Base-by-base conservation (phyloP, 2,888 invertebrate species). In the Deilephila porcellus region DNA sequence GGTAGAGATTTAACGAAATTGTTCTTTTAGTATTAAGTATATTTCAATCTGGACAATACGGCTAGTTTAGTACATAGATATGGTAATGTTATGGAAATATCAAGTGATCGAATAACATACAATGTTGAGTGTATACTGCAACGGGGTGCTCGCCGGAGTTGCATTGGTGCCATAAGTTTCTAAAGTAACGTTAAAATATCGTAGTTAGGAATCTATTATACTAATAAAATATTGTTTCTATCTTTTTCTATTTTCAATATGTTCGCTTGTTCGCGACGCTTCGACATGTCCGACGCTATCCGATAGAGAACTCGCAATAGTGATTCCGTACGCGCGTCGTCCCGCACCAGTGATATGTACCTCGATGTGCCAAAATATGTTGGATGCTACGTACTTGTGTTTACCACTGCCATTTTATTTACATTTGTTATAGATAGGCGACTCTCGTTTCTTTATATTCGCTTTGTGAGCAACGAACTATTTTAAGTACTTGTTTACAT, bases 171-270 rank as follows among this genome's bases (percentile, higher is more conserved):
- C 91, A 90, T 90, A 90, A 84, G 81, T 81, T 72, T 62, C 64
- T 59, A 67, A 73, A 59, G 71, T 34, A 71, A 80, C 83, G 86
- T 85, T 86, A 86, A 86, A 80, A 85, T 86, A 82, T 83, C 83
- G 85, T 92, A 91, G 88, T 85, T 92, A 91, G 89, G 88, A 79
- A 84, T 82, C 76, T 87, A 86, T 86, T 86, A 45, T 83, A 87
- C 81, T 88, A 86, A 85, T 85, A 82, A 78, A 78, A 81, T 76
- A 71, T 52, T 19, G 25, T 53, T 71, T 73, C 74, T 79, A 78
- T 77, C 76, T 74, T 75, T 60, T 71, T 71, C 70, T 73, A 74
- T 75, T 76, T 79, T 75, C 76, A 62, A 73, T 74, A 77, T 45
- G 45, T 77, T 76, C 75, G 81, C 78, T 81, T 80, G 63, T 80